Evolutionary conservation across 2,888 invertebrate species (phyloP).

Genomic region (Eilema depressum): DNA sequence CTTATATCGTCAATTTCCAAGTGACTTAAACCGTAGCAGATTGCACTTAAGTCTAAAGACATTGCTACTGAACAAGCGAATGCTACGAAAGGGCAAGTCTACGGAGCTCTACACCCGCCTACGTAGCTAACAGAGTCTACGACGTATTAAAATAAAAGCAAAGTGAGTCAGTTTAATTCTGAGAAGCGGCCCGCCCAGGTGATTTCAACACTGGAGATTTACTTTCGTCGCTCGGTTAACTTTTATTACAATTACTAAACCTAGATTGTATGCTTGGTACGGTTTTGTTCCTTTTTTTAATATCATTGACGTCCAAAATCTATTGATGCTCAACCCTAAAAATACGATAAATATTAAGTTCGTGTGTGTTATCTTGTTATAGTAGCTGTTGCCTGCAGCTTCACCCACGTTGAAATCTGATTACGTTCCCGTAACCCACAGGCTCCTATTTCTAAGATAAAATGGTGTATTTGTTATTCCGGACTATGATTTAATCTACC

Average conservation of each 20-base stretch:
- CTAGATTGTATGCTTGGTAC: slow-evolving; percentile 31
- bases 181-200: slow-evolving; percentile 49
- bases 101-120: slow-evolving; percentile 43
- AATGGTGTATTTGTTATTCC: not conserved
- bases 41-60: slow-evolving; percentile 50
- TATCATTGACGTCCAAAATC: not conserved
- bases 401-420: not conserved
- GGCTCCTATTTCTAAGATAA: not conserved
- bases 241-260: slow-evolving; percentile 49
- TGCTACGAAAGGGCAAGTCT: slow-evolving; percentile 40
- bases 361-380: no score
- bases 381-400: no score
- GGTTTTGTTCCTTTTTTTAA: slow-evolving; percentile 19
- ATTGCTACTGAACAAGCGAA: slow-evolving; percentile 37
- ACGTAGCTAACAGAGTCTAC: slow-evolving; percentile 35
- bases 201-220: slow-evolving; percentile 47
- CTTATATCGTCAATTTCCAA: slow-evolving; percentile 43
- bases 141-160: slow-evolving; percentile 53
- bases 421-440: not conserved
- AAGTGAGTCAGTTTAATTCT: slow-evolving; percentile 51
- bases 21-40: slow-evolving; percentile 46
- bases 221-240: slow-evolving; percentile 49
- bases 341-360: no score
- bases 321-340: not conserved
- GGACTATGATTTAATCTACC: not conserved